Evolutionary conservation across 2,113 vertebrate genomes (phyloP).

Genomic region (Myiozetetes cayanensis): DNA sequence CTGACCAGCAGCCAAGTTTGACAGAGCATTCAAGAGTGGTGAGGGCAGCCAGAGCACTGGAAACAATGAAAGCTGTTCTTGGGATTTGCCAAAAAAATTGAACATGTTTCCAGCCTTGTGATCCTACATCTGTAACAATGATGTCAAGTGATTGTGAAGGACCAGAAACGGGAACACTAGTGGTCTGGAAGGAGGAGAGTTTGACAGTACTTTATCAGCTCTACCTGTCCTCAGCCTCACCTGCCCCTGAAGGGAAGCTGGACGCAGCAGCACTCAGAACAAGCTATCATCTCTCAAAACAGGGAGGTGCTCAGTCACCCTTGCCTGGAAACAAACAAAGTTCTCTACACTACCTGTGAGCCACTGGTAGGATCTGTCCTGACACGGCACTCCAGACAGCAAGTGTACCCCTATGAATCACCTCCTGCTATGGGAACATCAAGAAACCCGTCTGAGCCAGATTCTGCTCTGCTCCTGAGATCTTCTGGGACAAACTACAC

Average conservation of each 20-base stretch:
- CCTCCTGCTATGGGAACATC: neutral
- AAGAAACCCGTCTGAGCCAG: neutral
- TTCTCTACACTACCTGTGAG: neutral
- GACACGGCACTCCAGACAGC: neutral
- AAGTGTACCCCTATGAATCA: neutral
- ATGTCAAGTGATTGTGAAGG: neutral
- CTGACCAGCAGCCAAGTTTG: neutral
- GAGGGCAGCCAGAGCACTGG: neutral
- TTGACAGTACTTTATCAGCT: neutral
- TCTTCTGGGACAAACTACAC: neutral
- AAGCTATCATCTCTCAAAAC: neutral
- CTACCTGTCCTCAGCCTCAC: neutral
- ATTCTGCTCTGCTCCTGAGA: neutral
- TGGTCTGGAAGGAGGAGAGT: neutral
- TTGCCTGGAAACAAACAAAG: neutral
- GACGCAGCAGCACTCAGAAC: neutral
- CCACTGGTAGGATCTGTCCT: neutral
- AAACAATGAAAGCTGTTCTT: neutral
- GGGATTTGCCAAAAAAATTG: neutral
- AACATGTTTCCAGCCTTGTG: neutral
- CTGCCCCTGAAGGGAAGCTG: neutral
- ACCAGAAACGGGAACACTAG: neutral
- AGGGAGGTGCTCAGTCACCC: neutral
- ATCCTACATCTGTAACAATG: neutral
- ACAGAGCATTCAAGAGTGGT: neutral